These are phyloP conservation scores for Leptinotarsa haldemani DNA, from an alignment of 2,888 invertebrate genomes.

Conservation along the genomic window DNA sequence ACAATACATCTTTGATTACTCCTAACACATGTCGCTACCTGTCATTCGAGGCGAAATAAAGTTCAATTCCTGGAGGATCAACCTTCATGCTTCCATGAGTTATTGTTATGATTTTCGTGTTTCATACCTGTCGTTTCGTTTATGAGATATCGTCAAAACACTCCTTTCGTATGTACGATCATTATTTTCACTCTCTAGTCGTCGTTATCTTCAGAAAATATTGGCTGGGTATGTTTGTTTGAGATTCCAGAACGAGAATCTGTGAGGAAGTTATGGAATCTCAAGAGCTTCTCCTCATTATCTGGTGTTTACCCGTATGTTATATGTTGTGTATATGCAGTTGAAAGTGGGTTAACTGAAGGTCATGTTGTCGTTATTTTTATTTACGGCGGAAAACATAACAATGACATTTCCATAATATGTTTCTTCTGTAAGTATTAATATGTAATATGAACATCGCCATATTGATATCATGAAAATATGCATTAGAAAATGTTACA, in stretches of 20 bases:
- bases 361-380: no score
- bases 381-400: no score
- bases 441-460: no score
- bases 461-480: no score
- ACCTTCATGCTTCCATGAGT: not conserved
- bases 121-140: conserved; percentile 33
- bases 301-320: no score
- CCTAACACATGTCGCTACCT: not conserved
- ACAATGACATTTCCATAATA: no score
- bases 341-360: no score
- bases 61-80: not conserved
- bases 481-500: no score
- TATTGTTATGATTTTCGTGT: conserved; percentile 38
- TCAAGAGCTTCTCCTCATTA: no score
- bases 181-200: not conserved
- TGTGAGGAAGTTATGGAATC: not conserved
- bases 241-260: not conserved
- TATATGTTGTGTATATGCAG: no score
- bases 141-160: conserved; percentile 36
- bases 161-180: not conserved
- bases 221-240: not conserved
- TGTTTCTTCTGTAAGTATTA: no score
- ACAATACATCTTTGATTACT: not conserved
- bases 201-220: not conserved
- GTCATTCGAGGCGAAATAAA: not conserved